These are phyloP conservation scores for Drosophila tropicalis DNA, from an alignment of 1,140 invertebrate species.

Conservation along the genomic window DNA sequence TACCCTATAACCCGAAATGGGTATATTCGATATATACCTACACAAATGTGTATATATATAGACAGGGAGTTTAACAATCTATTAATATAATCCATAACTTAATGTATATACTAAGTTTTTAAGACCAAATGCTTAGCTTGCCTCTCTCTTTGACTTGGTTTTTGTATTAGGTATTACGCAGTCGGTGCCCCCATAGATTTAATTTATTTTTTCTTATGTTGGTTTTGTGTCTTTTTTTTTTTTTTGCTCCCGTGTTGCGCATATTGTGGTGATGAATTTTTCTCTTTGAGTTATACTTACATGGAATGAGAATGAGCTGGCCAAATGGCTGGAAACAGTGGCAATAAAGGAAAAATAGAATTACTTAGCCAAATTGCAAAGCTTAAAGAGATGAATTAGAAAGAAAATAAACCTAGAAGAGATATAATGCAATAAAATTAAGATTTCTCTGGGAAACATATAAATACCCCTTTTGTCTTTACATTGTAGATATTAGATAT, in stretches of 20 bases:
- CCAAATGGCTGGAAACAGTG: constrained; percentile 22
- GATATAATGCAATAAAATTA: too few relatives aligned
- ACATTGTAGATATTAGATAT: too few relatives aligned
- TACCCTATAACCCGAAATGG: constrained; percentile 26
- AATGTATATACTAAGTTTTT: too few relatives aligned
- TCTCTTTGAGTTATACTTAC: constrained; percentile 75
- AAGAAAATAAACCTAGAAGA: not conserved
- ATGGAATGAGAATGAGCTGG: constrained; percentile 31
- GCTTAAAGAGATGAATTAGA: constrained; percentile 10
- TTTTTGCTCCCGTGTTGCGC: constrained; percentile 61
- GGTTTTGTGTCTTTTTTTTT: constrained; percentile 5
- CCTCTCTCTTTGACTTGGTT: too few relatives aligned
- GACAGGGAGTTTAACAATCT: too few relatives aligned
- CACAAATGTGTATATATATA: too few relatives aligned
- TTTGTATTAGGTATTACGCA: not conserved
- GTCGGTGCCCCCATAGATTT: not conserved
- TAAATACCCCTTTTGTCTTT: too few relatives aligned
- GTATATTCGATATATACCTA: too few relatives aligned
- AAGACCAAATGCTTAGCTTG: too few relatives aligned
- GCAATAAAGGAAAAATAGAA: constrained; percentile 73
- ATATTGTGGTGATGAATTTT: constrained; percentile 82
- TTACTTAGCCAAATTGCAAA: constrained; percentile 75
- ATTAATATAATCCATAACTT: too few relatives aligned
- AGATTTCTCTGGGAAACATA: too few relatives aligned
- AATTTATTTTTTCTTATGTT: constrained; percentile 19